These are phyloP conservation scores for Bergia sp. DNA, from an alignment of 92 coral and sea anemone genomes.

Conservation along the genomic window DNA sequence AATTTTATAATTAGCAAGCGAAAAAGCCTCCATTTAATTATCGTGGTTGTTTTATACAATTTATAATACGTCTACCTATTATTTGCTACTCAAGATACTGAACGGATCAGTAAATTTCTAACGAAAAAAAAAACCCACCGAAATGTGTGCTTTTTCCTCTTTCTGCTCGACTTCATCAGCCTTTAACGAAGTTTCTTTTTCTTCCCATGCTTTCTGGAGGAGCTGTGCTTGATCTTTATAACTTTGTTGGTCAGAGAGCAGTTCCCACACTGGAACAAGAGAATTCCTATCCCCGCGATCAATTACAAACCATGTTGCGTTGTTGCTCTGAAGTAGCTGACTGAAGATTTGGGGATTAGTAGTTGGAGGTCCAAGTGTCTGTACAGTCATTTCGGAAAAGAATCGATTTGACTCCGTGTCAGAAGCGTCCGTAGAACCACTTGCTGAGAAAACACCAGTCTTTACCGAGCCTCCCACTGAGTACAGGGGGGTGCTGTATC, in stretches of 20 bases:
- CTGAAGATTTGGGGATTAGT: neutral
- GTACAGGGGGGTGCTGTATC: neutral
- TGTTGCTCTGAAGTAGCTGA: neutral
- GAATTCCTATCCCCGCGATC: neutral
- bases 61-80: too few species aligned
- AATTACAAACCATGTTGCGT: slow-evolving; percentile 10
- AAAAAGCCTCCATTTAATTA: too few species aligned
- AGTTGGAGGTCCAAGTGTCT: neutral
- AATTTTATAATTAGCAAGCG: too few species aligned
- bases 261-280: neutral
- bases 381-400: neutral
- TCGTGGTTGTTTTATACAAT: too few species aligned
- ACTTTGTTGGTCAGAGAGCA: neutral
- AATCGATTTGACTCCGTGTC: neutral
- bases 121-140: too few species aligned
- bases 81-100: too few species aligned
- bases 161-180: too few species aligned
- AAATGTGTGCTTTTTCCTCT: too few species aligned
- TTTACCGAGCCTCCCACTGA: neutral
- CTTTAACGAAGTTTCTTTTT: neutral
- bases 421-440: neutral
- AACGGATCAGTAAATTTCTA: too few species aligned
- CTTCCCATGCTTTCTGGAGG: neutral
- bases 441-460: too few species aligned
- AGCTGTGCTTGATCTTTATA: neutral